phyloP scores from a whole-genome alignment of 2,113 vertebrate species.

The Chrysochloris asiatica region DNA sequence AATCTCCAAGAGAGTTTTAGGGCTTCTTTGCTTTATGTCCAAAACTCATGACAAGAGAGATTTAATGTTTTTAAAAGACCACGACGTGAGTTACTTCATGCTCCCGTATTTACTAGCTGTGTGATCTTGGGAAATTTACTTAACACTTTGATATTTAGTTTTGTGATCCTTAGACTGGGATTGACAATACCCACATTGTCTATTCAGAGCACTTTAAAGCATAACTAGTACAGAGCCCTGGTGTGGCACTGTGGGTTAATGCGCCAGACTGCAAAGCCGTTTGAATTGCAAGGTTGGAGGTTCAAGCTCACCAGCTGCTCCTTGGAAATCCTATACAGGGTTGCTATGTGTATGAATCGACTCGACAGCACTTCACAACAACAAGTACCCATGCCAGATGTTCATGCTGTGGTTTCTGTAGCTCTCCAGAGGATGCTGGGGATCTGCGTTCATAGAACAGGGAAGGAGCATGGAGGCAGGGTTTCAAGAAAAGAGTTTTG shows the following conservation, averaged over 20 bases:
- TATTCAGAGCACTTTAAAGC: background rate
- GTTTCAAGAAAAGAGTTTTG: background rate
- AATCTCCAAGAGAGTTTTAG: background rate
- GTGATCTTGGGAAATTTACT: constrained; percentile 16
- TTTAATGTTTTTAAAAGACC: background rate
- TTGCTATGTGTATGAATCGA: no score
- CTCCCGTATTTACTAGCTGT: background rate
- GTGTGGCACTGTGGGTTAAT: no score
- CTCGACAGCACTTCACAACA: no score
- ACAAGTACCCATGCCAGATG: background rate
- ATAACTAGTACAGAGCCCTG: no score
- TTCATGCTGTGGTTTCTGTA: background rate
- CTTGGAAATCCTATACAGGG: no score
- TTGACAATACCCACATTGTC: background rate
- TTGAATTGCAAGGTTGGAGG: no score
- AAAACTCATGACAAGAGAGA: background rate
- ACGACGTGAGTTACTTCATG: background rate
- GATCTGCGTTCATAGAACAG: background rate
- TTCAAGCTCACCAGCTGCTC: no score
- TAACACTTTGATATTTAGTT: background rate
- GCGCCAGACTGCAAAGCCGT: no score
- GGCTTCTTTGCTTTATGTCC: background rate
- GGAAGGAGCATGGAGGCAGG: background rate
- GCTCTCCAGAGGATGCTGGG: background rate
- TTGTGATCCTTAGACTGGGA: background rate